Evolutionary conservation across 2,888 invertebrate genomes (phyloP).

Genomic region (Dromius quadrimaculatus): DNA sequence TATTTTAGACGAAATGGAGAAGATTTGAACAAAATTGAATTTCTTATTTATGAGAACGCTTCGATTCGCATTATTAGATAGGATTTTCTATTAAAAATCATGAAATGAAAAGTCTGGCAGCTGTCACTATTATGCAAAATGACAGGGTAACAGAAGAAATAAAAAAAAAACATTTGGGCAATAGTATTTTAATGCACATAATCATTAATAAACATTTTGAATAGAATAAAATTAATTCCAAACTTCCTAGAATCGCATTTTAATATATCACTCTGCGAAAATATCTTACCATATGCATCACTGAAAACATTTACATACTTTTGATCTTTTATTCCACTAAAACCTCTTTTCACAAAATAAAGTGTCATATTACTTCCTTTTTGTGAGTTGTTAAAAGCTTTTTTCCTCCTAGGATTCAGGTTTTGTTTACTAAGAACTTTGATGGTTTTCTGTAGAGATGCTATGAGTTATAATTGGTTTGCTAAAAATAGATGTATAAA

Average conservation of each 20-base stretch:
- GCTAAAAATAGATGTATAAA: conserved; percentile 39
- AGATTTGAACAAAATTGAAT: no score
- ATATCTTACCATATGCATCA: not conserved
- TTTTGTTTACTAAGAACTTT: conserved; percentile 16
- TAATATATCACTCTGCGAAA: conserved; percentile 7
- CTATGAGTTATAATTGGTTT: conserved; percentile 29
- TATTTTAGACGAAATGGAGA: no score
- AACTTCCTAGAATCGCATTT: conserved; percentile 3
- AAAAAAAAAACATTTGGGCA: no score
- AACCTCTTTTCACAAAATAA: conserved; percentile 25
- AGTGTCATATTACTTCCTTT: conserved; percentile 19
- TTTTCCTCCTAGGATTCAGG: not conserved
- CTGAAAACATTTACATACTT: conserved; percentile 24
- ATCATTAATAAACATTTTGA: no score
- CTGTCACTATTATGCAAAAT: no score
- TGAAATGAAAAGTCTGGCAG: no score
- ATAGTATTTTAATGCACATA: no score
- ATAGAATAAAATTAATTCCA: conserved; percentile 19
- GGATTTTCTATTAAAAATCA: no score
- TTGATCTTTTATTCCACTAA: conserved; percentile 32
- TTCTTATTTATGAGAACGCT: no score
- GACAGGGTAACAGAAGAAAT: no score
- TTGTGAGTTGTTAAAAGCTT: conserved; percentile 20
- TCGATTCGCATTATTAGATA: no score
- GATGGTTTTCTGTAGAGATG: not conserved